These are phyloP conservation scores for Trichogramma evanescens DNA, from an alignment of 2,888 invertebrate species.

Conservation along the genomic window DNA sequence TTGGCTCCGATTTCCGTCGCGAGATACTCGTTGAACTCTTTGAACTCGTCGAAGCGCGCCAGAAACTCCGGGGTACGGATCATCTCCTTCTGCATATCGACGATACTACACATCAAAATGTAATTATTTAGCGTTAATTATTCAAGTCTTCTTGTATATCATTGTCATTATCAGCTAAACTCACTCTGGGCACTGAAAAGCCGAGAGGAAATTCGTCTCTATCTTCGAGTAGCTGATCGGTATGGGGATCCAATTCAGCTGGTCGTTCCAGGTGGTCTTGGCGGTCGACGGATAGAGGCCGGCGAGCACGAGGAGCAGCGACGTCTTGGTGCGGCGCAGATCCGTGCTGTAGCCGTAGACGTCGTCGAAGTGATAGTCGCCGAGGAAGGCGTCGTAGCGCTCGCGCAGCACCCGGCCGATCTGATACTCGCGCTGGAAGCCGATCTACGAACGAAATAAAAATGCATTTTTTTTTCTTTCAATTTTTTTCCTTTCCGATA, in stretches of 20 bases:
- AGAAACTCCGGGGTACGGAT: too few relatives aligned
- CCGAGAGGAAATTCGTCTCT: not conserved
- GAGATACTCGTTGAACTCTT: too few relatives aligned
- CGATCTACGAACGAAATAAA: constrained; percentile 41
- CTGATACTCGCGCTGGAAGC: constrained; percentile 48
- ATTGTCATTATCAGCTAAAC: too few relatives aligned
- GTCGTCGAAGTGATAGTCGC: constrained; percentile 43
- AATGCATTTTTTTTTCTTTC: too few relatives aligned
- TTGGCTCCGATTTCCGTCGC: too few relatives aligned
- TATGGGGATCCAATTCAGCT: not conserved
- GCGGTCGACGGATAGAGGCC: constrained; percentile 57
- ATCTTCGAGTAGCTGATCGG: not conserved
- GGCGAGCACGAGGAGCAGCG: constrained; percentile 58
- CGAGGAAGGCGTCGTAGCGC: constrained; percentile 48
- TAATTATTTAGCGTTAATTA: too few relatives aligned
- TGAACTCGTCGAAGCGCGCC: too few relatives aligned
- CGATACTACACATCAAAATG: too few relatives aligned
- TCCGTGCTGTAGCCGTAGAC: constrained; percentile 54
- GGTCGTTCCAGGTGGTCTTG: not conserved
- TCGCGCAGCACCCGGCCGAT: constrained; percentile 49
- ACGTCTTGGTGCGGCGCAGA: constrained; percentile 66
- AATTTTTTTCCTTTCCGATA: too few relatives aligned
- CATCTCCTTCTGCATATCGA: too few relatives aligned
- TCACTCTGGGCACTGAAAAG: too few relatives aligned
- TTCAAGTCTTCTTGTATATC: too few relatives aligned